phyloP scores from a whole-genome alignment of 2,797 vertebrate genomes.

The Siniperca scherzeri region DNA sequence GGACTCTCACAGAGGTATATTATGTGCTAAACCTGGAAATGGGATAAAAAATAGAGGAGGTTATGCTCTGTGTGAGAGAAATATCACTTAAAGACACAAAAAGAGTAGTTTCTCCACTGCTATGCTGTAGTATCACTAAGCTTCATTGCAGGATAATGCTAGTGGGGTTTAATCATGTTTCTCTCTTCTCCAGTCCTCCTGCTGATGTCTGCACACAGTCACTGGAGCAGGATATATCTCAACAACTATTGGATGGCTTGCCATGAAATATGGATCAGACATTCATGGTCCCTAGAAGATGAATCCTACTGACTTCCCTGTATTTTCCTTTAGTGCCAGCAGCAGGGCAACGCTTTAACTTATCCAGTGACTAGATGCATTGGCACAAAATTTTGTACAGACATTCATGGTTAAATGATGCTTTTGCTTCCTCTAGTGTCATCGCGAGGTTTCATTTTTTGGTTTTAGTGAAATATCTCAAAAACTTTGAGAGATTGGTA shows the following conservation, averaged over 20 bases:
- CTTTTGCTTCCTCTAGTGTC: no score
- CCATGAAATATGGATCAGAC: not conserved
- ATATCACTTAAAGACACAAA: not conserved
- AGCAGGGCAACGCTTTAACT: not conserved
- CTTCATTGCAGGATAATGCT: conserved; percentile 11
- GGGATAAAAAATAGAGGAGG: not conserved
- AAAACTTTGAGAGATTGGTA: no score
- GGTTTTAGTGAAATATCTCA: no score
- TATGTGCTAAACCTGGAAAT: not conserved
- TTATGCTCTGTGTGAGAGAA: not conserved
- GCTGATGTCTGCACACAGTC: conserved; percentile 13
- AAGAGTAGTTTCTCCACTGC: not conserved
- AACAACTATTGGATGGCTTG: no score
- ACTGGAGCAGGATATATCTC: not conserved
- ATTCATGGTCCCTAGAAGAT: not conserved
- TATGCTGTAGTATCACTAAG: conserved; percentile 3
- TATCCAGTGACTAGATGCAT: not conserved
- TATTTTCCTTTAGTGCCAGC: not conserved
- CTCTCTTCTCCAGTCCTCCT: not conserved
- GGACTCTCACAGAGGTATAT: not conserved
- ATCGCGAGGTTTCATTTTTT: no score
- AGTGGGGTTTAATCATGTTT: not conserved
- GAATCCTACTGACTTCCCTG: not conserved
- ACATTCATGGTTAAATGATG: no score
- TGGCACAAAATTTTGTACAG: no score